Evolutionary conservation across 23 tunicate species (phyloP), one percentile per base, ranked within the genome.

Genomic region (Trididemnum miniatum): DNA sequence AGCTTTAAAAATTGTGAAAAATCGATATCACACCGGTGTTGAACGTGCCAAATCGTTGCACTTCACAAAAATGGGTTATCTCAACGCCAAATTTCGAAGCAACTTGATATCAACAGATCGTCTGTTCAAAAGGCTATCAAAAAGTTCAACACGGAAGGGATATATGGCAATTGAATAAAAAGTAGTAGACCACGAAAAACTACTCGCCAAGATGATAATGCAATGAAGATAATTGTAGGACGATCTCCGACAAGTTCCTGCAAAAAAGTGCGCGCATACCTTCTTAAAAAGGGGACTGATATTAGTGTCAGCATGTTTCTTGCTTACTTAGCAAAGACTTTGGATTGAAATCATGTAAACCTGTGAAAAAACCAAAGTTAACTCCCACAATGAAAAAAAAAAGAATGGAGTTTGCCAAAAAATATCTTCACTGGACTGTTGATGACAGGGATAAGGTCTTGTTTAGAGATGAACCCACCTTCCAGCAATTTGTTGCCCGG

Each of bases 181-280:
- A 52, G 82, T 77, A 67, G 82, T 77, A 57, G 67, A 67, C 82
- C 65, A 34, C 38, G 39, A 2, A 77, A 77, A 77, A 77, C 82
- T 51, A 77, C 82, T 28, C 22, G 37, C 28, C 67, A 29, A 77
- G 82, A 77, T 77, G 82, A 77, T 38, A 77, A 52, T 77, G 35
- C 82, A 66, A 77, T 77, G 67, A 77, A 77, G 67, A 51, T 50
- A 38, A 77, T 77, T 12, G 40, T 77, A 77, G 82, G 12, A 31
- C n/a, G 40, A 12, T 77, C 67, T 77, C 82, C 67, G 12, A 77
- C 82, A 77, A 77, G 82, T 54, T 77, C 82, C 66, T 52, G 82
- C 82, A 77, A 77, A 54, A 57, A 77, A 77, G 67, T 77, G 23
- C 65, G 20, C 20, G 36, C 82, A 52, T 51, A 77, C 54, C 67